These are phyloP conservation scores for Cheilosia scutellata DNA, from an alignment of 2,888 invertebrate genomes.

Conservation along the genomic window DNA sequence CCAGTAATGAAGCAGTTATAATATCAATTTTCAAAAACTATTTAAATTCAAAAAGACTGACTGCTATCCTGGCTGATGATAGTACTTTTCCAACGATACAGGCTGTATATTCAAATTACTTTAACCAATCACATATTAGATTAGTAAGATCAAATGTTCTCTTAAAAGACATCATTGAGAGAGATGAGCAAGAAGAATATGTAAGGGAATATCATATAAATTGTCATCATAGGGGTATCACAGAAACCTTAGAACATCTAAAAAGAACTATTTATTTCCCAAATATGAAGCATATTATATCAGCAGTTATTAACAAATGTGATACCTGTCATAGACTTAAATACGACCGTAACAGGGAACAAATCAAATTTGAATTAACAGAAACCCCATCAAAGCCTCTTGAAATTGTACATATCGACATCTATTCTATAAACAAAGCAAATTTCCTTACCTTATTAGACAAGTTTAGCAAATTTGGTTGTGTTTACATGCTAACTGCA, in stretches of 20 bases:
- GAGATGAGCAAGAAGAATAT: slow-evolving; percentile 2
- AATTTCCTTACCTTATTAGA: neutral
- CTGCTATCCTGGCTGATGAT: neutral
- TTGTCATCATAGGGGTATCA: neutral
- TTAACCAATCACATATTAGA: slow-evolving; percentile 1
- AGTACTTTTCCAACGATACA: slow-evolving; percentile 30
- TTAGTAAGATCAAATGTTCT: slow-evolving; percentile 19
- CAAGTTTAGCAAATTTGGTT: neutral
- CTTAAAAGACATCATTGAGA: neutral
- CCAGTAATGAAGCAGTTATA: neutral
- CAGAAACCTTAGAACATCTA: neutral
- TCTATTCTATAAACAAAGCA: too few relatives aligned
- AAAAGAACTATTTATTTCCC: too few relatives aligned
- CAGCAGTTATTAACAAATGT: too few relatives aligned
- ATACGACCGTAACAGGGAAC: too few relatives aligned
- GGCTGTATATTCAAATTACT: slow-evolving; percentile 28
- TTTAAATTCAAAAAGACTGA: too few relatives aligned
- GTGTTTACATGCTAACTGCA: too few relatives aligned
- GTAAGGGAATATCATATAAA: slow-evolving; percentile 3
- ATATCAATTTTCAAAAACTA: neutral
- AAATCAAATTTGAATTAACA: too few relatives aligned
- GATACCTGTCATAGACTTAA: too few relatives aligned
- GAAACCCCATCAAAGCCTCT: too few relatives aligned
- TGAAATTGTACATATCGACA: too few relatives aligned
- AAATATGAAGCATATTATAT: too few relatives aligned